A percentile compares a stretch with the other conserved stretches of the same genome.
Evolutionary conservation across 1,140 invertebrate genomes (phyloP).

Genomic region (Medauroidea extradentata): DNA sequence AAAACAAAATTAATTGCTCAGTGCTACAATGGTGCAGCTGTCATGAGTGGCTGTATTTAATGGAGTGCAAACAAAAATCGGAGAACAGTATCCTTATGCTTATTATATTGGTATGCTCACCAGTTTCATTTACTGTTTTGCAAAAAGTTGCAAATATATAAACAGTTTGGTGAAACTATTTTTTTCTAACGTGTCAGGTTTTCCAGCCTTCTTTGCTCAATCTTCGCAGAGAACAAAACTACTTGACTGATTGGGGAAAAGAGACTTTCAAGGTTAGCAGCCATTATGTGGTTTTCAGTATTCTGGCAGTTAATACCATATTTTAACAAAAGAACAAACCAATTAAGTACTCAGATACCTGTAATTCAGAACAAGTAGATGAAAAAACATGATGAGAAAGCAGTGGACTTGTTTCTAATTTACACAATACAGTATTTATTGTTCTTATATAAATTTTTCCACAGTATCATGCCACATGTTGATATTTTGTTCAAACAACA

Average conservation of each 20-base stretch:
- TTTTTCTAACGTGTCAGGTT: constrained; percentile 21
- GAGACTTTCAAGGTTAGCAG: constrained; percentile 9
- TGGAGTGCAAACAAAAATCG: constrained; percentile 32
- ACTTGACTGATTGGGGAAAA: constrained; percentile 10
- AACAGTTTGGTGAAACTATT: constrained; percentile 30
- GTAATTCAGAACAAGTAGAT: constrained; percentile 5
- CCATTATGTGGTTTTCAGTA: constrained; percentile 18
- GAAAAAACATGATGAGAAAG: constrained; percentile 8
- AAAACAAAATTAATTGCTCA: constrained; percentile 35
- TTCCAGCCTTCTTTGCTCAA: constrained; percentile 17
- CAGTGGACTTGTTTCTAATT: constrained; percentile 10
- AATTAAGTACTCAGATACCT: constrained; percentile 16
- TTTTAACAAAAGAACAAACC: constrained; percentile 16
- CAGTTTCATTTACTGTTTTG: constrained; percentile 36
- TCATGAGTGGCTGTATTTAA: constrained; percentile 29
- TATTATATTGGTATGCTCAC: constrained; percentile 39
- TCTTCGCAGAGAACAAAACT: constrained; percentile 9
- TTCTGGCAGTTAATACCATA: constrained; percentile 7
- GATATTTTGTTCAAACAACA: constrained; percentile 23
- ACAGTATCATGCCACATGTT: constrained; percentile 23
- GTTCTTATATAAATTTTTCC: constrained; percentile 23
- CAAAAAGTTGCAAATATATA: constrained; percentile 26
- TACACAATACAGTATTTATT: constrained; percentile 20
- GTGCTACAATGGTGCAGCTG: constrained; percentile 35
- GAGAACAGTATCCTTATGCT: constrained; percentile 30